These are phyloP conservation scores for Drosophila percnosoma DNA, from an alignment of 2,888 invertebrate species.

Conservation along the genomic window DNA sequence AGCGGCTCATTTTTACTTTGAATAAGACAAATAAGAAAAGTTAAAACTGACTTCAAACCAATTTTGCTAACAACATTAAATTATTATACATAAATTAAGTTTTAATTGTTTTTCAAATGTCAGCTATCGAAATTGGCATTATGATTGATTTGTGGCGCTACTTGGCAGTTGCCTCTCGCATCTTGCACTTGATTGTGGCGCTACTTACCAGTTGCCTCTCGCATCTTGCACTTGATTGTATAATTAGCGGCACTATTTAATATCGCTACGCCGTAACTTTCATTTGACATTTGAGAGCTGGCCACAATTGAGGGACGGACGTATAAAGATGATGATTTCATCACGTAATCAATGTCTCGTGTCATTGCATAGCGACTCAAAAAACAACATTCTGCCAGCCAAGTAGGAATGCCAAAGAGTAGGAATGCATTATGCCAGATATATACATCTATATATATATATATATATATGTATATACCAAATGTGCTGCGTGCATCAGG, in stretches of 20 bases:
- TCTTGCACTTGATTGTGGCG: not conserved
- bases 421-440: not conserved
- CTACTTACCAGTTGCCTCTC: constrained; percentile 11
- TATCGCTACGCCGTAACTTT: constrained; percentile 48
- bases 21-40: not conserved
- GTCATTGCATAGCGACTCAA: constrained; percentile 57
- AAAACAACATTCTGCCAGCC: constrained; percentile 18
- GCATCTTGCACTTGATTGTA: constrained; percentile 12
- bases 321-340: constrained; percentile 47
- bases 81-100: not conserved
- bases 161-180: constrained; percentile 11
- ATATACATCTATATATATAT: not conserved
- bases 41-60: not conserved
- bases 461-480: not conserved
- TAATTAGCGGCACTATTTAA: constrained; percentile 29
- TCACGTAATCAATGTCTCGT: constrained; percentile 66
- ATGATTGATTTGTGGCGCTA: not conserved
- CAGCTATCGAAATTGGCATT: not conserved
- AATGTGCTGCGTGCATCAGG: not conserved
- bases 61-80: not conserved
- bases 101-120: not conserved
- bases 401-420: constrained; percentile 17
- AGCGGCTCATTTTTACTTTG: not conserved
- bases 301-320: constrained; percentile 16
- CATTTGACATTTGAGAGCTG: constrained; percentile 60